phyloP scores from a whole-genome alignment of 2,888 invertebrate species.

The Idaea dimidiata region DNA sequence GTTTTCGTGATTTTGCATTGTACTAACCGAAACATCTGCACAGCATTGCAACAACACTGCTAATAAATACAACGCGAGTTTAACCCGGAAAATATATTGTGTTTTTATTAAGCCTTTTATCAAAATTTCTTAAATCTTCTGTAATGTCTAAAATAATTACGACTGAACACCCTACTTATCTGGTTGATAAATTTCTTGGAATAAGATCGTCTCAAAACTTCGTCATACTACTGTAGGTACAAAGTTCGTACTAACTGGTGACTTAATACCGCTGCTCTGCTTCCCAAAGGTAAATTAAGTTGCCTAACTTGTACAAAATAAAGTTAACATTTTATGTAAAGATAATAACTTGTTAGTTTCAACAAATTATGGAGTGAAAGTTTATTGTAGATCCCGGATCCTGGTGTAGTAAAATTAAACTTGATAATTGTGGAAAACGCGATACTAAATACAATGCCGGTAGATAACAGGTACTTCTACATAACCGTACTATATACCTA shows the following conservation, averaged over 20 bases:
- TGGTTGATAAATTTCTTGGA: neutral
- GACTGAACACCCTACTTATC: neutral
- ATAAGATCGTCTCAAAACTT: neutral
- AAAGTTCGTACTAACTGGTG: neutral
- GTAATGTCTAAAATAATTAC: neutral
- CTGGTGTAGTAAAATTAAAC: neutral
- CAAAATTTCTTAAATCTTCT: neutral
- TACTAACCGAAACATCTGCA: too few species aligned
- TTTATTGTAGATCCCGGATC: neutral
- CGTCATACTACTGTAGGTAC: neutral
- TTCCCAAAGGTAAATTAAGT: neutral
- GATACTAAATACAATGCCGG: neutral
- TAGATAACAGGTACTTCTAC: too few species aligned
- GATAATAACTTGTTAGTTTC: neutral
- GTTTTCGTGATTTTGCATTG: too few species aligned
- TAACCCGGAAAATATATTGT: too few species aligned
- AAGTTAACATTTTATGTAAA: neutral
- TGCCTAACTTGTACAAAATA: neutral
- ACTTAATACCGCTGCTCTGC: neutral
- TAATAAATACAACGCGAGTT: too few species aligned
- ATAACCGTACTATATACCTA: too few species aligned
- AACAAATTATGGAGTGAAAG: neutral
- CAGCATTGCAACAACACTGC: too few species aligned
- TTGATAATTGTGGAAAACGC: neutral
- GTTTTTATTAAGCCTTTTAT: neutral